Evolutionary conservation across 2,113 vertebrate species (phyloP), one percentile per base, ranked within the genome.

Genomic region (Salminus brasiliensis): DNA sequence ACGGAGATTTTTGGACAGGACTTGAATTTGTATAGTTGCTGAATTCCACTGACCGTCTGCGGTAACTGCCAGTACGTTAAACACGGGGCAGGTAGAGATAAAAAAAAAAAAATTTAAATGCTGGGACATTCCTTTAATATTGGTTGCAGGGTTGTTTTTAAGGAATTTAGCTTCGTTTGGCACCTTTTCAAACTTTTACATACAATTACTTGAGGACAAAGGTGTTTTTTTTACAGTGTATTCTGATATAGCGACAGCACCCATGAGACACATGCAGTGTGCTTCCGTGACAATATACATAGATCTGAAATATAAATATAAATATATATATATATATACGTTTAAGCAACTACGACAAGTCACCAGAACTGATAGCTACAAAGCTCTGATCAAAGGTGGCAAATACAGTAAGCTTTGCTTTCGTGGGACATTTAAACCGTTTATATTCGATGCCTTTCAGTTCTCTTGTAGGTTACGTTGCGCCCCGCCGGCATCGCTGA

Each of bases 121-220:
- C 59, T 62, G 29, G 13, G 18, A 62, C 29, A 62, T 62, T 62
- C 16, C 18, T 5, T 62, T 62, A 29, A 62, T 18, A 15, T 32
- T 15, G 15, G 18, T 16, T 62, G 59, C 29, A 15, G 16, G 25
- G n/a, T 21, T 30, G 30, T 30, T 63, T 63, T 34, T 16, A 62
- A 62, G 25, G 3, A 41, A 49, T 52, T 66, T 27, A 4, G n/a
- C 21, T 65, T 63, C 29, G 32, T 43, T 65, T 47, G 23, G 49
- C 27, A 11, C 15, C 57, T 43, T 60, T 15, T n/a, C 2, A 34
- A 36, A 29, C 4, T 45, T 62, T 75, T 49, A 23, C 45, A 49
- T 62, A 29, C 47, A 16, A n/a, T 60, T 29, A 74, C 72, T 47
- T 73, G 71, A 45, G 57, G 23, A 15, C 18, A n/a, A 27, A 75